These are phyloP conservation scores for Buathra laborator DNA, from an alignment of 2,888 invertebrate species.

Conservation along the genomic window DNA sequence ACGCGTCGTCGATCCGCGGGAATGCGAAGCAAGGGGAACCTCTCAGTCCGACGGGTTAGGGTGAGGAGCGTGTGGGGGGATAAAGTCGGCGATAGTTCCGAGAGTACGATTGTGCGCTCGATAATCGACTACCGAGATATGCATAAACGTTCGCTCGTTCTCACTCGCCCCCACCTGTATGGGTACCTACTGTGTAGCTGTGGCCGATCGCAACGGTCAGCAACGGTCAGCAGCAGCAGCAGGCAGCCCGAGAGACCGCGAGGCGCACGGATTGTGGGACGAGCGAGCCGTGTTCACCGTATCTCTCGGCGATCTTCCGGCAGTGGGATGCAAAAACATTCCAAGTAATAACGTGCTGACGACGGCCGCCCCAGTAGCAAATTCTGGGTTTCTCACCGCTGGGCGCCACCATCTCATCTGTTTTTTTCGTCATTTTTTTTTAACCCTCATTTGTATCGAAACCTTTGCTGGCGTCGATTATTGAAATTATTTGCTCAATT, in stretches of 20 bases:
- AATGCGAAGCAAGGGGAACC: slow-evolving; percentile 35
- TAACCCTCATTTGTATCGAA: slow-evolving; percentile 1
- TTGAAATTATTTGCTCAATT: background rate
- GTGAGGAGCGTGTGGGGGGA: slow-evolving; percentile 33
- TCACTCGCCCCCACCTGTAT: slow-evolving; percentile 64
- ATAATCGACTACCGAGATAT: slow-evolving; percentile 79
- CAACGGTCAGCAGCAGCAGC: slow-evolving; percentile 1
- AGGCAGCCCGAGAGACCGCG: slow-evolving; percentile 22
- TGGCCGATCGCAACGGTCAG: slow-evolving; percentile 17
- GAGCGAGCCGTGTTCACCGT: slow-evolving; percentile 71
- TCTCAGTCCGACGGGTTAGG: slow-evolving; percentile 6
- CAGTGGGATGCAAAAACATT: slow-evolving; percentile 75
- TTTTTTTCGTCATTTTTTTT: background rate
- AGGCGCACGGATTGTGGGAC: slow-evolving; percentile 25
- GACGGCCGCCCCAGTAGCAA: slow-evolving; percentile 46
- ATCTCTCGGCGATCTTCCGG: slow-evolving; percentile 73
- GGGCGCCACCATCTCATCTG: slow-evolving; percentile 4
- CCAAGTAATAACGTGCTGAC: slow-evolving; percentile 73
- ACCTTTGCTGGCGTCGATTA: background rate
- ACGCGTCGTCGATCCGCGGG: slow-evolving; percentile 28
- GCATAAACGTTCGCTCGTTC: slow-evolving; percentile 76
- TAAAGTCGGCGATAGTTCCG: slow-evolving; percentile 73
- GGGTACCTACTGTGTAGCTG: slow-evolving; percentile 30
- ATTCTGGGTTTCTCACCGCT: slow-evolving; percentile 42
- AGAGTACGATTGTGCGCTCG: slow-evolving; percentile 77